Percentiles rank a stretch among this genome's conserved stretches.
phyloP scores from a whole-genome alignment of 1,140 invertebrate genomes.

The Lepeophtheirus salmonis region DNA sequence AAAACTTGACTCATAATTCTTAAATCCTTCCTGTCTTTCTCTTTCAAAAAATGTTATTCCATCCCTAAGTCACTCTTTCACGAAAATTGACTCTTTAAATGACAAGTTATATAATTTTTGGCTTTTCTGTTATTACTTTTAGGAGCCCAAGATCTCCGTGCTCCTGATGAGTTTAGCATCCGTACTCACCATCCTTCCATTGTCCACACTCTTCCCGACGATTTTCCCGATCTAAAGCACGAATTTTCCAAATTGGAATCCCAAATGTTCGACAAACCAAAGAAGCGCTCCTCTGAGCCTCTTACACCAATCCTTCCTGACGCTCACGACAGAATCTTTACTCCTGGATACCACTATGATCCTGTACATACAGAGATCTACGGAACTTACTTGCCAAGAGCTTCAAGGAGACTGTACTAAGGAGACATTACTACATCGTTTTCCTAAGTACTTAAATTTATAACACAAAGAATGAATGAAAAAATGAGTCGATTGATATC shows the following conservation, averaged over 20 bases:
- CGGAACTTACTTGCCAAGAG: conserved; percentile 12
- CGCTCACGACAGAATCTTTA: conserved; percentile 18
- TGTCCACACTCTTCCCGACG: conserved; percentile 16
- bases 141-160: conserved; percentile 16
- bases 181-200: conserved; percentile 13
- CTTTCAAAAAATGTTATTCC: too few relatives aligned
- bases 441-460: not conserved
- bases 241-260: conserved; percentile 18
- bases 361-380: conserved; percentile 19
- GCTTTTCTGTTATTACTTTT: not conserved
- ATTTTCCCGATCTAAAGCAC: conserved; percentile 18
- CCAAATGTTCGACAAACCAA: conserved; percentile 18
- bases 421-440: not conserved
- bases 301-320: conserved; percentile 16
- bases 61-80: too few relatives aligned
- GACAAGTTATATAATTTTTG: too few relatives aligned
- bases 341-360: conserved; percentile 14
- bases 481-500: not conserved
- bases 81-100: too few relatives aligned
- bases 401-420: not conserved
- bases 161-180: conserved; percentile 13
- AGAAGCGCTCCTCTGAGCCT: not conserved
- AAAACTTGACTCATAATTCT: too few relatives aligned
- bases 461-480: not conserved
- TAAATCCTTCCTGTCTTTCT: too few relatives aligned